A percentile compares a stretch with the other conserved stretches of the same genome.
These are phyloP conservation scores for Pseudococcus viburni DNA, from an alignment of 2,888 invertebrate genomes.

Conservation along the genomic window DNA sequence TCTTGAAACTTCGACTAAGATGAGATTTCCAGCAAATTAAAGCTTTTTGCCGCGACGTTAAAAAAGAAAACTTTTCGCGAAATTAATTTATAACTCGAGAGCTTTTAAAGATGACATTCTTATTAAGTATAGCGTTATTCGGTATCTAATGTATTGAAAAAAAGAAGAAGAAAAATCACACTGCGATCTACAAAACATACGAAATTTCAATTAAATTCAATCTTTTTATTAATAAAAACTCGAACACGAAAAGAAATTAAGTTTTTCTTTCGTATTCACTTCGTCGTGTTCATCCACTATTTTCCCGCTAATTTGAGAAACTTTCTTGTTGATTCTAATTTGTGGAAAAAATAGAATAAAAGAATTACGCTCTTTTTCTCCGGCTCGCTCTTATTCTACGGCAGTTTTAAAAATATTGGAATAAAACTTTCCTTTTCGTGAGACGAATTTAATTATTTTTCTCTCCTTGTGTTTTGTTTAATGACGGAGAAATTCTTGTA, in stretches of 20 bases:
- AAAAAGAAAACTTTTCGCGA: neutral
- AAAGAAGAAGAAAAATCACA: neutral
- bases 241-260: conserved; percentile 48
- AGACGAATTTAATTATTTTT: conserved; percentile 55
- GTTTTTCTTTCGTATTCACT: conserved; percentile 6
- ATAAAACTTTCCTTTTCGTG: conserved; percentile 53
- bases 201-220: conserved; percentile 29
- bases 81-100: neutral
- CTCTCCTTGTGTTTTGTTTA: conserved; percentile 26
- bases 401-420: conserved; percentile 47
- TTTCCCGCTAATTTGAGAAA: conserved; percentile 56
- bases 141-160: neutral
- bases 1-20: neutral
- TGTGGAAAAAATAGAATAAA: conserved; percentile 48
- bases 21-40: neutral
- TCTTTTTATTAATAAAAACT: conserved; percentile 49
- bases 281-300: conserved; percentile 24
- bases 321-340: conserved; percentile 57
- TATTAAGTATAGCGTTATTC: neutral
- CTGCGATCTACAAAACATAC: neutral
- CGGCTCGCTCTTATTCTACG: conserved; percentile 18
- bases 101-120: conserved; percentile 17
- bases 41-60: neutral
- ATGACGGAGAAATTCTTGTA: conserved; percentile 44
- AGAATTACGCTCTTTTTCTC: conserved; percentile 38